Conservation (phyloP, 2,113 vertebrate species). For the Pipa parva region DNA sequence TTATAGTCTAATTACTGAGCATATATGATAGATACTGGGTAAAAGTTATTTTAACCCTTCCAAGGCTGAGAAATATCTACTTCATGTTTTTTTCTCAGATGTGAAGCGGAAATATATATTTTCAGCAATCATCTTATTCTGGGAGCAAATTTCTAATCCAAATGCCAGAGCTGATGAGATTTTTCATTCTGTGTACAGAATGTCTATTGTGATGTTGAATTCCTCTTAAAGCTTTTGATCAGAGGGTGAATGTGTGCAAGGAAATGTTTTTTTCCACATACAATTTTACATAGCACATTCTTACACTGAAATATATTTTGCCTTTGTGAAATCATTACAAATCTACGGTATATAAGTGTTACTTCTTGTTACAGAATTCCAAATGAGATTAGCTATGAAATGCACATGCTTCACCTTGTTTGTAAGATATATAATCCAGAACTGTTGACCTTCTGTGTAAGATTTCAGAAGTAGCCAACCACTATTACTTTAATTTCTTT, state of each 20-base stretch:
- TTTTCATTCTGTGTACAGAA: slow-evolving; percentile 26
- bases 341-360: no score
- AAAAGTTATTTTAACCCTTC: slow-evolving; percentile 12
- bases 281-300: slow-evolving; percentile 24
- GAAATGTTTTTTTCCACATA: neutral
- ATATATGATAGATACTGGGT: no score
- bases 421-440: slow-evolving; percentile 15
- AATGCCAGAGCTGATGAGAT: slow-evolving; percentile 39
- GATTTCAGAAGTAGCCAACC: slow-evolving; percentile 29
- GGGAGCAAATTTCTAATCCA: slow-evolving; percentile 28
- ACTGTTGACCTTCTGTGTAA: slow-evolving; percentile 34
- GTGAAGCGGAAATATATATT: slow-evolving; percentile 24
- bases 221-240: slow-evolving; percentile 40
- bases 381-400: slow-evolving; percentile 20
- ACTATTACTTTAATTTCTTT: slow-evolving; percentile 29
- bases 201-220: slow-evolving; percentile 38
- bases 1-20: no score
- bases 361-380: slow-evolving; percentile 14
- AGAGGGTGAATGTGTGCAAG: slow-evolving; percentile 20
- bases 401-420: slow-evolving; percentile 2
- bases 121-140: slow-evolving; percentile 27
- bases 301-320: slow-evolving; percentile 9
- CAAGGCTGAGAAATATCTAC: slow-evolving; percentile 16
- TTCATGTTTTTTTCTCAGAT: slow-evolving; percentile 32
- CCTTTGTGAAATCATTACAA: slow-evolving; percentile 22